A percentile compares a stretch with the other conserved stretches of the same genome.
These are phyloP conservation scores for Xiphias gladius DNA, from an alignment of 2,113 vertebrate genomes.

Conservation along the genomic window DNA sequence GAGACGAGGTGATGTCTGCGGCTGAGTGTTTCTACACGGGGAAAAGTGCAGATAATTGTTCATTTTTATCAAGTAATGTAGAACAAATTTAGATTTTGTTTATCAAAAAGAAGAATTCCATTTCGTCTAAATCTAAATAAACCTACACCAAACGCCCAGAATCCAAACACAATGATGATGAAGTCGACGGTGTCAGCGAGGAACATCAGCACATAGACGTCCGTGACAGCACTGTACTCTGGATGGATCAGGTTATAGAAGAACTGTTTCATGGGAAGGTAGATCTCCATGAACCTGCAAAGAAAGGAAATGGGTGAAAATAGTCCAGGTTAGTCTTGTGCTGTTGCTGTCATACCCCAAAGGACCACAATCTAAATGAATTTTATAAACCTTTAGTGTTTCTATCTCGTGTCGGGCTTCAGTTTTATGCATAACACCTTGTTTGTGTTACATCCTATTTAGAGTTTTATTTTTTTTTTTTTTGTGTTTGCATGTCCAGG, in stretches of 20 bases:
- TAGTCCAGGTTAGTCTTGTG: neutral
- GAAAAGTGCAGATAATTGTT: neutral
- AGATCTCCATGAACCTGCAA: slow-evolving; percentile 90
- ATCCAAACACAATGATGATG: slow-evolving; percentile 98
- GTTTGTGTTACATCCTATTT: neutral
- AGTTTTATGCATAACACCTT: too few relatives aligned
- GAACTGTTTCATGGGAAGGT: slow-evolving; percentile 94
- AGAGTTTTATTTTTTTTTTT: too few relatives aligned
- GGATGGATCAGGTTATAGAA: slow-evolving; percentile 98
- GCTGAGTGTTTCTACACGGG: slow-evolving; percentile 94
- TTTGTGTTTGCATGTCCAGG: too few relatives aligned
- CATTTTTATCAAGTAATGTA: neutral
- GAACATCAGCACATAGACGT: slow-evolving; percentile 99
- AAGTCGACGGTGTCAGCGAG: slow-evolving; percentile 97
- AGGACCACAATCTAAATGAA: too few relatives aligned
- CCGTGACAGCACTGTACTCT: slow-evolving; percentile 97
- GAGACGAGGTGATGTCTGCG: slow-evolving; percentile 95
- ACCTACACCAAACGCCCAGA: slow-evolving; percentile 97
- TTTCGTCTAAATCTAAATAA: neutral
- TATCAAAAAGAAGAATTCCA: neutral
- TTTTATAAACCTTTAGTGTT: too few relatives aligned
- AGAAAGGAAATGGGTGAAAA: neutral
- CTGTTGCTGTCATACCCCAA: too few relatives aligned
- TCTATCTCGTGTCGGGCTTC: neutral
- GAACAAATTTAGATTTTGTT: neutral